Evolutionary conservation across 64 coral and sea anemone genomes (phyloP).

Genomic region (Dendronephthya gigantea): DNA sequence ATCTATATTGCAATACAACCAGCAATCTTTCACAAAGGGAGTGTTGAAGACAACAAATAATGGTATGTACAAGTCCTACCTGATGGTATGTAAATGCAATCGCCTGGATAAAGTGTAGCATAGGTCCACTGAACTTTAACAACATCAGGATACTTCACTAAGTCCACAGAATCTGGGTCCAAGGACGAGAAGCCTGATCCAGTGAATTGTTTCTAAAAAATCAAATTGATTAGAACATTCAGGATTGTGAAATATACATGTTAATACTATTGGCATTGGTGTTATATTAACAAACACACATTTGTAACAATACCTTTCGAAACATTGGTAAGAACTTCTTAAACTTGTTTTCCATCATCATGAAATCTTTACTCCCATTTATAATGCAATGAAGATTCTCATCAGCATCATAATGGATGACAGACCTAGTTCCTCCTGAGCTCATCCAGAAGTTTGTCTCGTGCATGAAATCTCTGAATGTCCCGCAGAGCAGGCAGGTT

Average conservation of each 20-base stretch:
- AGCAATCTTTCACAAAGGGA: too few species aligned
- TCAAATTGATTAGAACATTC: neutral
- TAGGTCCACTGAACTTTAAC: slow-evolving; percentile 92
- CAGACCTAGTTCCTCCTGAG: slow-evolving; percentile 89
- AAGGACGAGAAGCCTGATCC: slow-evolving; percentile 71
- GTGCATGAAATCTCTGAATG: slow-evolving; percentile 76
- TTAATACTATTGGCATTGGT: too few species aligned
- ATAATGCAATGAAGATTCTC: slow-evolving; percentile 93
- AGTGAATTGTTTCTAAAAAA: slow-evolving; percentile 64
- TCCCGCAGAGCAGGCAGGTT: slow-evolving; percentile 64
- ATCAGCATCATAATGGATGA: slow-evolving; percentile 92
- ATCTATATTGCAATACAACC: too few species aligned
- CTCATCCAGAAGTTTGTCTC: slow-evolving; percentile 97
- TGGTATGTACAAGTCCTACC: slow-evolving; percentile 29
- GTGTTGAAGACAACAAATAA: too few species aligned
- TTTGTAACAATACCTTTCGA: neutral
- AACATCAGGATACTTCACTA: slow-evolving; percentile 56
- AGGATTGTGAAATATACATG: neutral
- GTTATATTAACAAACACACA: too few species aligned
- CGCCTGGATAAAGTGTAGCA: slow-evolving; percentile 66
- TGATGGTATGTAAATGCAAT: slow-evolving; percentile 89
- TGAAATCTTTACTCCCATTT: slow-evolving; percentile 76
- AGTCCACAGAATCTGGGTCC: slow-evolving; percentile 66
- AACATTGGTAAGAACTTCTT: slow-evolving; percentile 9
- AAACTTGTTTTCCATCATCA: slow-evolving; percentile 75